phyloP scores from a whole-genome alignment of 2,888 invertebrate species.

The Polylopha cassiicola region DNA sequence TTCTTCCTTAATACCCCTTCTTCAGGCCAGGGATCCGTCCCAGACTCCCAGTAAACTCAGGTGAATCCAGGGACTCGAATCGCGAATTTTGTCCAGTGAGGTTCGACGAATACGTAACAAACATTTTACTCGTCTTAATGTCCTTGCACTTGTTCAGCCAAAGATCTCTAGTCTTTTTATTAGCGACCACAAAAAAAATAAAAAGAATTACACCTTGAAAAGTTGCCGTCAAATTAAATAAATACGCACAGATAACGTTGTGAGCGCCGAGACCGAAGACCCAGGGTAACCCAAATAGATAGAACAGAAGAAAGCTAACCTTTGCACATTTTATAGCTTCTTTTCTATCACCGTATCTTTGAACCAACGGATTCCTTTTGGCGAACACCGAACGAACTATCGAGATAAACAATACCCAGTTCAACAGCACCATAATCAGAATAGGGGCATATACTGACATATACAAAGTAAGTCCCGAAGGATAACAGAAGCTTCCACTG shows the following conservation, averaged over 20 bases:
- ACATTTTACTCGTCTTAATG: no score
- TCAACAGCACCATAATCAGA: constrained; percentile 67
- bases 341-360: constrained; percentile 67
- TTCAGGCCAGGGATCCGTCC: no score
- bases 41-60: no score
- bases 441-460: constrained; percentile 75
- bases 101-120: no score
- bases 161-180: constrained; percentile 75
- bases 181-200: constrained; percentile 78
- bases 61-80: no score
- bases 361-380: constrained; percentile 64
- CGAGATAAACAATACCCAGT: constrained; percentile 75
- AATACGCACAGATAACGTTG: constrained; percentile 70
- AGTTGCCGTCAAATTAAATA: constrained; percentile 75
- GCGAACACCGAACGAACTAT: constrained; percentile 77
- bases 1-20: no score
- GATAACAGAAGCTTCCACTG: constrained; percentile 71
- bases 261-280: constrained; percentile 71
- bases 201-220: constrained; percentile 80
- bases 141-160: constrained; percentile 74
- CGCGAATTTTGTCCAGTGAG: no score
- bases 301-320: constrained; percentile 77
- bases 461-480: constrained; percentile 73
- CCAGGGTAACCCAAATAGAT: constrained; percentile 79
- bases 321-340: constrained; percentile 75